These are phyloP conservation scores for Parauchenoglanis punctatus DNA, from an alignment of 2,797 vertebrate species.

Conservation along the genomic window DNA sequence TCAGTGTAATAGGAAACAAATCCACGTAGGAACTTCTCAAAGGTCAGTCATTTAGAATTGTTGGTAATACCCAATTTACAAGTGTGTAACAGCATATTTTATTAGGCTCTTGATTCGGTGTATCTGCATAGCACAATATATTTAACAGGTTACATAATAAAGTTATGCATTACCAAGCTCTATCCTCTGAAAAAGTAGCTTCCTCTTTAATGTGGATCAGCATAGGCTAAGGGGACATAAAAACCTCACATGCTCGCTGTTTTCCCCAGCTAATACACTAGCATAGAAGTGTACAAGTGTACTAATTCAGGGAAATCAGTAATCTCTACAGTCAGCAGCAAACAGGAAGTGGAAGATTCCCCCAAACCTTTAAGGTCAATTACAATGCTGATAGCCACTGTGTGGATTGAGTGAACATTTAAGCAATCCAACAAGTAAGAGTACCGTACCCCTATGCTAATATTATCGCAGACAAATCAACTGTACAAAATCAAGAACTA, in stretches of 20 bases:
- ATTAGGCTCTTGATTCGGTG: not conserved
- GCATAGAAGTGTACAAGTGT: not conserved
- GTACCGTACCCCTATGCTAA: not conserved
- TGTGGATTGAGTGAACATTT: not conserved
- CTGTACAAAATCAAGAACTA: not conserved
- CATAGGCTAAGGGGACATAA: not conserved
- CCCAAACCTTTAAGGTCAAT: not conserved
- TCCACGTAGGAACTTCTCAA: not conserved
- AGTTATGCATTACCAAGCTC: not conserved
- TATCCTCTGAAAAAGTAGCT: not conserved
- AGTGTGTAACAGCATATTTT: not conserved
- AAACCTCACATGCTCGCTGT: not conserved
- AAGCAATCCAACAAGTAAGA: not conserved
- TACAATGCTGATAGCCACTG: not conserved
- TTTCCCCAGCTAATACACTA: not conserved
- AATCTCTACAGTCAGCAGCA: not conserved
- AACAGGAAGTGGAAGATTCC: not conserved
- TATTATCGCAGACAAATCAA: not conserved
- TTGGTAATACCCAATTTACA: not conserved
- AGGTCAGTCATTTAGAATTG: not conserved
- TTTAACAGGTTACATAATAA: not conserved
- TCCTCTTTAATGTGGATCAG: not conserved
- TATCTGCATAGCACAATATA: not conserved
- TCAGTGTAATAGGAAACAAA: not conserved
- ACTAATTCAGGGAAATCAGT: not conserved